Percentiles rank a stretch among this genome's conserved stretches.
Conservation (phyloP, 2,797 vertebrate genomes). For the Neosalanx taihuensis region DNA sequence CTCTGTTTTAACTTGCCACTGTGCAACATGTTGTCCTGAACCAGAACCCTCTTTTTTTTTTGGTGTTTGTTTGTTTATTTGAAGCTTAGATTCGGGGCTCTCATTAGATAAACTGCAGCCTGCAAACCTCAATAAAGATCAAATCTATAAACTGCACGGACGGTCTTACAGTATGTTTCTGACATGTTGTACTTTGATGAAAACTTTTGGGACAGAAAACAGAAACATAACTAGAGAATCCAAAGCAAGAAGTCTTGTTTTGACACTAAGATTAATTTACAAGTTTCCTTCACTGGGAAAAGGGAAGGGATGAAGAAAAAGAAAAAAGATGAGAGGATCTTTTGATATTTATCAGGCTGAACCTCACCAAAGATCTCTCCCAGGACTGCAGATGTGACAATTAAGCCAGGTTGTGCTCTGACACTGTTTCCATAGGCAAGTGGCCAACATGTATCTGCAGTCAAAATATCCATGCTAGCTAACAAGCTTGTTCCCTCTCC, state of each 20-base stretch:
- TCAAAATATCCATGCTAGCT: slow-evolving; percentile 94
- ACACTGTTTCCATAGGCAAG: slow-evolving; percentile 97
- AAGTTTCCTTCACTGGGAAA: slow-evolving; percentile 83
- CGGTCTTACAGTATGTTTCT: slow-evolving; percentile 76
- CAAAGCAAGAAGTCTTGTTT: slow-evolving; percentile 76
- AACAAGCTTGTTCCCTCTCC: slow-evolving; percentile 95
- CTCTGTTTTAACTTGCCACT: neutral
- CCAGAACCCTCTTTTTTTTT: slow-evolving; percentile 8
- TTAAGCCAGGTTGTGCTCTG: slow-evolving; percentile 97
- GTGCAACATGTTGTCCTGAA: slow-evolving; percentile 1
- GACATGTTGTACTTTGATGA: slow-evolving; percentile 74
- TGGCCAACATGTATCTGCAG: slow-evolving; percentile 92
- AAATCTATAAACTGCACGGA: slow-evolving; percentile 77
- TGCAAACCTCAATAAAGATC: slow-evolving; percentile 74
- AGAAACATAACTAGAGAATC: slow-evolving; percentile 71
- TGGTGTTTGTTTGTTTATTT: slow-evolving; percentile 31
- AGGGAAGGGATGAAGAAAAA: slow-evolving; percentile 25
- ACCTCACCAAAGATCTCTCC: slow-evolving; percentile 86
- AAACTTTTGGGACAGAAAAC: slow-evolving; percentile 79
- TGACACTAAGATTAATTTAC: slow-evolving; percentile 89
- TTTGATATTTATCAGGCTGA: slow-evolving; percentile 92
- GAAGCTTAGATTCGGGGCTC: slow-evolving; percentile 64
- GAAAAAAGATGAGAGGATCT: slow-evolving; percentile 81
- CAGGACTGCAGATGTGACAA: slow-evolving; percentile 95
- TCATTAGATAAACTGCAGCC: slow-evolving; percentile 75